Base-by-base conservation (phyloP, 2,797 vertebrate species). In the Parauchenoglanis punctatus region DNA sequence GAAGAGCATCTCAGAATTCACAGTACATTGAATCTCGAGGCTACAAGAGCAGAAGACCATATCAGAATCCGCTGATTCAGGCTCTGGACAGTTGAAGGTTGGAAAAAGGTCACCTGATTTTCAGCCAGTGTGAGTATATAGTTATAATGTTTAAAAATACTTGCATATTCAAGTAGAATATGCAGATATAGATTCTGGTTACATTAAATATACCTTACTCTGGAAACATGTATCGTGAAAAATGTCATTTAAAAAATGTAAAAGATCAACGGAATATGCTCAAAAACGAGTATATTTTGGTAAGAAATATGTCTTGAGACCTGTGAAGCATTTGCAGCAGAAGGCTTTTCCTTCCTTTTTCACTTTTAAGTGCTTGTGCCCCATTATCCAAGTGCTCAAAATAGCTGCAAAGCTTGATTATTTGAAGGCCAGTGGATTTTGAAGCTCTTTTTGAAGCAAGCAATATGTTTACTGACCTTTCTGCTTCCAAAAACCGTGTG, bases 331-430 rank as follows among this genome's bases (percentile, higher is more conserved):
- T 28, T 28, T 54, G 0, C 49, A 18, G 49, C 7, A 40, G 40
- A 40, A 40, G 6, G 28, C 0, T 18, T 77, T 77, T 54, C 7
- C 13, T 49, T 31, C n/a, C 18, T 4, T 70, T 75, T 76, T 25
- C 46, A 76, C 46, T n/a, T 28, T 10, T 23, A 70, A 70, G 67
- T 35, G n/a, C 15, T n/a, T 12, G 18, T 73, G n/a, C n/a, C n/a
- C 15, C 13, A 31, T 31, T 77, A 75, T 75, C 3, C 44, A 75
- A 75, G 11, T 13, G 49, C 75, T 28, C 46, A 54, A 56, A 77
- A 77, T 76, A 15, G 73, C 46, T 40, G 40, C 40, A 76, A 76
- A 76, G 46, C n/a, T 18, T 54, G 49, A 77, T 77, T 56, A 77
- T 28, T 56, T 77, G 12, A 77, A 54, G 75, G 25, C 49, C 75